Base-by-base conservation (phyloP, 2,113 vertebrate species). In the Saccopteryx bilineata region DNA sequence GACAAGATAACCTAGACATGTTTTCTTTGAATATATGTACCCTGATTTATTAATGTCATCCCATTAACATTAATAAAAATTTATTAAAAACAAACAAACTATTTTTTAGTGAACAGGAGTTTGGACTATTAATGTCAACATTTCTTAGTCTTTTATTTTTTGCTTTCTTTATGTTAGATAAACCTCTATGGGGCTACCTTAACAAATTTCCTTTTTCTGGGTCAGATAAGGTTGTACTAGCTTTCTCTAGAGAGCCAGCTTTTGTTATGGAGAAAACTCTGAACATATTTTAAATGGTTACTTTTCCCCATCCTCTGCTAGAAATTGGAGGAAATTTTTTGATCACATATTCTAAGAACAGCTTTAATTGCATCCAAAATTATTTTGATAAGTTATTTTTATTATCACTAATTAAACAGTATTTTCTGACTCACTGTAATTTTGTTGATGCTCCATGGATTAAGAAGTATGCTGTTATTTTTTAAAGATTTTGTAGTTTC, bases 121-220 rank as follows among this genome's bases (percentile, higher is more conserved):
- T 21, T 48, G 52, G 23, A 7, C 28, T 84, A 2, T 72, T 33
- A 72, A 58, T 14, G 72, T 92, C 66, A 24, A 33, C 24, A 46
- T 72, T 81, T 82, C 83, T 69, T 75, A 90, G 8, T 12, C 7
- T 76, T 90, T n/a, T 91, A 33, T 39, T 94, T 94, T 82, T 85
- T 79, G 72, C 21, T 79, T 26, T 10, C 7, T n/a, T 74, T 91
- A 12, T 74, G 7, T 60, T 19, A 50, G 11, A 92, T 4, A 89
- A 56, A 8, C 33, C 18, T 85, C 15, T 21, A 28, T 11, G 12
- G n/a, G 24, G 2, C 21, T 78, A 33, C 24, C 39, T 68, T 92
- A 48, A 84, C 28, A 78, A 58, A 50, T 5, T 92, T 19, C 7
- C 19, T 21, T 39, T 15, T n/a, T 63, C 33, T 3, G 66, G 76